Evolutionary conservation across 2,888 invertebrate genomes (phyloP).

Genomic region (Drymonia ruficornis): DNA sequence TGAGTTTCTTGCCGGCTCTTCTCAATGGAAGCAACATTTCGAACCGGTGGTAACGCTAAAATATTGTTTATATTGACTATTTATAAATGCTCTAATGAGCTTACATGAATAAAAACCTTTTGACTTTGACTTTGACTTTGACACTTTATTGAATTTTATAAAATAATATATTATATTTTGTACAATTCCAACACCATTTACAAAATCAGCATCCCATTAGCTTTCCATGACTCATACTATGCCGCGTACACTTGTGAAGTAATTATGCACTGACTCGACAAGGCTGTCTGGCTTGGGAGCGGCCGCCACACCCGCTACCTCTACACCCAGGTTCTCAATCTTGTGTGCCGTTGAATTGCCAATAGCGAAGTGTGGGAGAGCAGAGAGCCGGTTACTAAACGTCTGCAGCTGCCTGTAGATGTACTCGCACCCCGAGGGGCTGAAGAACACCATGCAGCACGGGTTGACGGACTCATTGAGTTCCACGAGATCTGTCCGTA

Average conservation of each 20-base stretch:
- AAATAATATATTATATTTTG: conserved; percentile 12
- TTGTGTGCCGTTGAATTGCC: conserved; percentile 78
- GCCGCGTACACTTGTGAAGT: conserved; percentile 50
- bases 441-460: conserved; percentile 74
- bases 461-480: conserved; percentile 50
- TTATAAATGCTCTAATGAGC: too few relatives aligned
- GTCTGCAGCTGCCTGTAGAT: conserved; percentile 72
- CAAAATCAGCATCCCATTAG: conserved; percentile 17
- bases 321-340: conserved; percentile 72
- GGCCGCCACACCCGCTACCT: conserved; percentile 70
- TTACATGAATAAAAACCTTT: too few relatives aligned
- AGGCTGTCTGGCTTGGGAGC: conserved; percentile 63
- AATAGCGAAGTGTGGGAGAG: conserved; percentile 73
- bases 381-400: conserved; percentile 61
- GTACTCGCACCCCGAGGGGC: conserved; percentile 77
- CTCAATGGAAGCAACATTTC: too few relatives aligned
- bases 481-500: conserved; percentile 58
- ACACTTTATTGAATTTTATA: not conserved
- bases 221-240: conserved; percentile 25
- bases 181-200: conserved; percentile 23
- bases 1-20: too few relatives aligned
- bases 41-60: too few relatives aligned
- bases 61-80: too few relatives aligned
- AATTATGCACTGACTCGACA: conserved; percentile 57
- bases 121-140: too few relatives aligned